Conservation (phyloP, 2,113 vertebrate genomes). For the Aleadryas rufinucha region DNA sequence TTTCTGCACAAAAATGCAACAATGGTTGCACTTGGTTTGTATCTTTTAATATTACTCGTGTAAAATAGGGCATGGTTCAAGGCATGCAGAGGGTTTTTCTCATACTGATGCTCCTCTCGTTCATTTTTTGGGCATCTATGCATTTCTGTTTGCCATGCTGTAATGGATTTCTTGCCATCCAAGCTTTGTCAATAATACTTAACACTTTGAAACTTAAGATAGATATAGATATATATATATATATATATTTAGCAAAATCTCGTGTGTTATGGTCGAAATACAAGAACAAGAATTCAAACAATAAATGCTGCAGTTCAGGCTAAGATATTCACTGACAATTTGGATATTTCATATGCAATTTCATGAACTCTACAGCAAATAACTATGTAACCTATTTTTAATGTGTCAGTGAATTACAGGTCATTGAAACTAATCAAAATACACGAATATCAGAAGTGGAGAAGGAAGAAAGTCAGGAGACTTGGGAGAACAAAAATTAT, state of each 20-base stretch:
- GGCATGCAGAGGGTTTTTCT: background rate
- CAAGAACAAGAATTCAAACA: background rate
- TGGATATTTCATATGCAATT: background rate
- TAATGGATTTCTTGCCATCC: background rate
- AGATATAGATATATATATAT: too few species aligned
- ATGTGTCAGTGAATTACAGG: background rate
- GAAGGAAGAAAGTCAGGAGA: background rate
- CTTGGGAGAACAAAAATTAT: background rate
- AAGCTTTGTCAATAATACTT: background rate
- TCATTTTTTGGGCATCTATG: background rate
- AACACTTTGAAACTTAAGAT: background rate
- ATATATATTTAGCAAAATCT: background rate
- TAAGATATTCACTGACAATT: background rate
- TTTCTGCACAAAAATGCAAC: background rate
- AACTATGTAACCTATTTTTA: background rate
- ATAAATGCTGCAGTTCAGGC: background rate
- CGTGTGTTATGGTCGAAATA: background rate
- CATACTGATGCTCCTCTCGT: background rate
- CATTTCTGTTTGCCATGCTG: background rate
- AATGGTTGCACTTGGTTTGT: background rate
- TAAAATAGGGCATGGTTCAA: background rate
- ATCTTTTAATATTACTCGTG: accelerated
- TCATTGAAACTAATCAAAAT: background rate
- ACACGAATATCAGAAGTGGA: background rate
- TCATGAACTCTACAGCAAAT: background rate